phyloP scores from a whole-genome alignment of 2,888 invertebrate genomes.

The Campoplex nolae region DNA sequence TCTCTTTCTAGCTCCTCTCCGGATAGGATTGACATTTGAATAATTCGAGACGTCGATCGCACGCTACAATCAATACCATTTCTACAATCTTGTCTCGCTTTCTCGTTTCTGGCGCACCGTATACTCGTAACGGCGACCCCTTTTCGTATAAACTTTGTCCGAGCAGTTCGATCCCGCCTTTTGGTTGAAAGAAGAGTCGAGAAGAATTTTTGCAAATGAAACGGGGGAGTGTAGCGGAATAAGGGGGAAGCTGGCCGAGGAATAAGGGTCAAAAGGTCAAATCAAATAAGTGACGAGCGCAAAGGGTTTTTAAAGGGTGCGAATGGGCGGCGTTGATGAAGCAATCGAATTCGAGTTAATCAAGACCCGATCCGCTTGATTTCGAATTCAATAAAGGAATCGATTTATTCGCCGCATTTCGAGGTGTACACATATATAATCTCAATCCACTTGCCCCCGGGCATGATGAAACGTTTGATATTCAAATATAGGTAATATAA shows the following conservation, averaged over 20 bases:
- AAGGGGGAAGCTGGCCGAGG: background rate
- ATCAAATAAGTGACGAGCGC: background rate
- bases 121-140: background rate
- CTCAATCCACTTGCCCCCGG: background rate
- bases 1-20: background rate
- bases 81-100: conserved; percentile 8
- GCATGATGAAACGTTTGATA: background rate
- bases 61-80: conserved; percentile 40
- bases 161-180: background rate
- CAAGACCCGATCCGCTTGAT: background rate
- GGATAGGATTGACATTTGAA: conserved; percentile 58
- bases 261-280: conserved; percentile 15
- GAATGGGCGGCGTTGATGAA: background rate
- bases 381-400: background rate
- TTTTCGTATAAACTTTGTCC: conserved; percentile 11
- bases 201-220: background rate
- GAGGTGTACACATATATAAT: too few species aligned
- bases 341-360: background rate
- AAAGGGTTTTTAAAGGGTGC: background rate
- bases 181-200: too few species aligned
- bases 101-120: background rate
- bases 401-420: background rate
- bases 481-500: conserved; percentile 1
- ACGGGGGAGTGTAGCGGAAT: background rate
- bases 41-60: conserved; percentile 48